Evolutionary conservation across 2,797 vertebrate genomes (phyloP).

Genomic region (Crenichthys baileyi): DNA sequence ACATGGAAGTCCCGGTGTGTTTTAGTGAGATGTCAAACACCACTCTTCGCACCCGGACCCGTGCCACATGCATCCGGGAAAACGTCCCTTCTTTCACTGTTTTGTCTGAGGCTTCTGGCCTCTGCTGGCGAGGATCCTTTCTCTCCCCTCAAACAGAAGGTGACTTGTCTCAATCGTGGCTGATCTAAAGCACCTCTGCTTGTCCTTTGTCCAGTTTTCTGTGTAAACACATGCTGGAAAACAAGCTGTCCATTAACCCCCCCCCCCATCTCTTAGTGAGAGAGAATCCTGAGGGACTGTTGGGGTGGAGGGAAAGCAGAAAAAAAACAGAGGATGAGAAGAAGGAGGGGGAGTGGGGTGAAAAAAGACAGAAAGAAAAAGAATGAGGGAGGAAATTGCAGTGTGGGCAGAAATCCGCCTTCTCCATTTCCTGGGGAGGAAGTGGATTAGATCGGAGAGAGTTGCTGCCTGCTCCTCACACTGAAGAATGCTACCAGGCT

Average conservation of each 20-base stretch:
- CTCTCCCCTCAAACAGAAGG: constrained; percentile 27
- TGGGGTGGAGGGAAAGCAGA: constrained; percentile 4
- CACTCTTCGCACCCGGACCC: background rate
- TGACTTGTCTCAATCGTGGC: constrained; percentile 31
- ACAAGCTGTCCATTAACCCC: constrained; percentile 71
- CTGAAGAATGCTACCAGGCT: constrained; percentile 70
- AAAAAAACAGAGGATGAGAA: background rate
- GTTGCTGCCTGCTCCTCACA: constrained; percentile 71
- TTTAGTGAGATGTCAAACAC: constrained; percentile 24
- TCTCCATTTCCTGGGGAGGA: constrained; percentile 95
- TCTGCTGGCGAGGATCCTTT: constrained; percentile 15
- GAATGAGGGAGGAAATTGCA: constrained; percentile 90
- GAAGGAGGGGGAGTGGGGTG: background rate
- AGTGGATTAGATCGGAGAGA: constrained; percentile 82
- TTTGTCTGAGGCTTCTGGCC: constrained; percentile 32
- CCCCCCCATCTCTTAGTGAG: constrained; percentile 43
- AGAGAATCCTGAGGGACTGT: constrained; percentile 49
- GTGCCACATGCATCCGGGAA: constrained; percentile 31
- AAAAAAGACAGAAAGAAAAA: constrained; percentile 65
- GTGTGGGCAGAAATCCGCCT: constrained; percentile 91
- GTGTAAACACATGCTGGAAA: constrained; percentile 60
- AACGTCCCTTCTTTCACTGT: constrained; percentile 28
- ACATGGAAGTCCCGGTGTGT: constrained; percentile 57
- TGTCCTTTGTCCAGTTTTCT: constrained; percentile 46
- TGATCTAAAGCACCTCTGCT: constrained; percentile 48